These are phyloP conservation scores for Chrosomus eos DNA, from an alignment of 2,797 vertebrate species.

Conservation along the genomic window DNA sequence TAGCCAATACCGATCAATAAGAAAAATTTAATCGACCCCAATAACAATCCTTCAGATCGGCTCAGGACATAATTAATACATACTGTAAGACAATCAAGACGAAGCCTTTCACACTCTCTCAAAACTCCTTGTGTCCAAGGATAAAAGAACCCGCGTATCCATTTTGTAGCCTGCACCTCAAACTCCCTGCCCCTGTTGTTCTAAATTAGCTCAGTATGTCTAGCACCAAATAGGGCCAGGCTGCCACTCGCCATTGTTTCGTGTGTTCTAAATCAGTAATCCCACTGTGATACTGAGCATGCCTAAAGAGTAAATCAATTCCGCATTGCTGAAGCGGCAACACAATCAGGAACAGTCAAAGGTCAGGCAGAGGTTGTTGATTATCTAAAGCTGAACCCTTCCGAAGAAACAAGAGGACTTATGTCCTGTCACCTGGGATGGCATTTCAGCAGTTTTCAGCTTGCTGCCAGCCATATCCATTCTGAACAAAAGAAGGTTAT, in stretches of 20 bases:
- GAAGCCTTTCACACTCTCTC: neutral
- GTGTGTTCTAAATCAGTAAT: constrained; percentile 60
- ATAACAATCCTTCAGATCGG: neutral
- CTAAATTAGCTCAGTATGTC: constrained; percentile 61
- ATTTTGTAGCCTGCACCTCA: neutral
- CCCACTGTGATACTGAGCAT: constrained; percentile 54
- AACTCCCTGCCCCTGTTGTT: constrained; percentile 53
- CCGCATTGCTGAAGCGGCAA: constrained; percentile 54
- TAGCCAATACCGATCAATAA: neutral
- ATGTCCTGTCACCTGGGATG: constrained; percentile 63
- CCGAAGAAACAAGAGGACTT: constrained; percentile 64
- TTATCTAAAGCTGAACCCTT: constrained; percentile 62
- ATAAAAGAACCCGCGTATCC: neutral
- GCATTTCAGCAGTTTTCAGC: constrained; percentile 58
- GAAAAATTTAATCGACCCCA: neutral
- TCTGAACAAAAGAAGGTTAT: constrained; percentile 65
- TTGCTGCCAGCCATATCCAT: constrained; percentile 53
- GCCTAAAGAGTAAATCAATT: constrained; percentile 60
- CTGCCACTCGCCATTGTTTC: constrained; percentile 54
- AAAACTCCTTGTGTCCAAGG: neutral
- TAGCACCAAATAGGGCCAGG: constrained; percentile 59
- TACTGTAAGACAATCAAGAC: neutral
- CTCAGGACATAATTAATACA: neutral
- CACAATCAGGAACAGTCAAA: constrained; percentile 55
- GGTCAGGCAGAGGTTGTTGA: constrained; percentile 61